Evolutionary conservation across 2,113 vertebrate genomes (phyloP).

Genomic region (Hypocryptadius cinnamomeus): DNA sequence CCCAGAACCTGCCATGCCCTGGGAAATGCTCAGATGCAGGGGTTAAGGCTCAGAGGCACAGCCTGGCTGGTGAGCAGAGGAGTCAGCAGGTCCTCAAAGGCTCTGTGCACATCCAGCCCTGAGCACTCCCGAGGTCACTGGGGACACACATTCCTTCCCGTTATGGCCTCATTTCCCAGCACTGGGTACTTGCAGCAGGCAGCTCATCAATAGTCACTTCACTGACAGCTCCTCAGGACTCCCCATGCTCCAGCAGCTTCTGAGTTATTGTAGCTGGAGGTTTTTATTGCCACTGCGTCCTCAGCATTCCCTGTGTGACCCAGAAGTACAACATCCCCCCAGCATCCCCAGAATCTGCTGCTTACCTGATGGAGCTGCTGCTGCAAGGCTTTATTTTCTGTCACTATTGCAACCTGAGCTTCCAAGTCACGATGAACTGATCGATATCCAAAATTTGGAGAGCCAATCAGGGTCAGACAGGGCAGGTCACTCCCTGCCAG

Average conservation of each 20-base stretch:
- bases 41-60: neutral
- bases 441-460: constrained; percentile 96
- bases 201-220: constrained; percentile 51
- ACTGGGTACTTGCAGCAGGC: constrained; percentile 2
- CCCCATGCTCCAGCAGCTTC: neutral
- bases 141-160: neutral
- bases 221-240: neutral
- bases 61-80: neutral
- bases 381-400: constrained; percentile 85
- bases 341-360: neutral
- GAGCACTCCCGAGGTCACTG: neutral
- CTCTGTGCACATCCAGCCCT: neutral
- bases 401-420: constrained; percentile 93
- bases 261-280: neutral
- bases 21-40: neutral
- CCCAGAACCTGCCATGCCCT: accelerated
- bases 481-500: constrained; percentile 83
- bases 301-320: neutral
- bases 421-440: constrained; percentile 95
- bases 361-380: constrained; percentile 87
- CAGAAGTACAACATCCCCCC: neutral
- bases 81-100: neutral
- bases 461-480: constrained; percentile 94
- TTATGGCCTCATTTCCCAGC: neutral
- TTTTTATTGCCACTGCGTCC: neutral